Percentiles rank a stretch among this genome's conserved stretches.
Evolutionary conservation across 1,140 invertebrate species (phyloP).

Genomic region (Leptinotarsa defecta): DNA sequence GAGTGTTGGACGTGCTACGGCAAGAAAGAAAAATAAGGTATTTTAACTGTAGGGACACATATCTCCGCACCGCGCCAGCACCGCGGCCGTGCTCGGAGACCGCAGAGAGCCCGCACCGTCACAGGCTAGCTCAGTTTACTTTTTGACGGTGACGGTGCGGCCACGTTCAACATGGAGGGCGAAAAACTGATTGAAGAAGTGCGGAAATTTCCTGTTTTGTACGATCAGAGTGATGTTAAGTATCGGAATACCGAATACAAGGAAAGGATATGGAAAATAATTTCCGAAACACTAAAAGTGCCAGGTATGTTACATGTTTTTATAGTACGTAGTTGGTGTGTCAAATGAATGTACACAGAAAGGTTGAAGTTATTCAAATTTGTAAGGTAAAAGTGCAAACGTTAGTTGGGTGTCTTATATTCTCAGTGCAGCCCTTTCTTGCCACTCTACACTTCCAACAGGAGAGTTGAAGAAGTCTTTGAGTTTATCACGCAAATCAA

Average conservation of each 20-base stretch:
- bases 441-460: conserved; percentile 13
- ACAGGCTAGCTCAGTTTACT: background rate
- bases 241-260: conserved; percentile 15
- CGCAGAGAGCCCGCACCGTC: background rate
- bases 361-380: conserved; percentile 1
- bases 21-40: too few relatives aligned
- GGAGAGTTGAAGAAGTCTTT: conserved; percentile 10
- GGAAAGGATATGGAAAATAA: conserved; percentile 9
- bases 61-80: background rate
- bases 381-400: background rate
- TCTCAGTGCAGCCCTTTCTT: conserved; percentile 1
- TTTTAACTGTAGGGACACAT: background rate
- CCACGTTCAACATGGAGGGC: background rate
- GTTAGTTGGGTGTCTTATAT: background rate
- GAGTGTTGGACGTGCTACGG: too few relatives aligned
- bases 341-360: background rate
- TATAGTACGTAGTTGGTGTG: background rate
- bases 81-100: background rate
- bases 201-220: conserved; percentile 10
- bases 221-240: conserved; percentile 10
- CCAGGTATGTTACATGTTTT: conserved; percentile 1
- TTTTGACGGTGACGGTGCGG: background rate
- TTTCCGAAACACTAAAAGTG: background rate
- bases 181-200: conserved; percentile 15
- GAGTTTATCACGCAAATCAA: conserved; percentile 6